Evolutionary conservation across 2,113 vertebrate genomes (phyloP).

Genomic region (Archilochus colubris): DNA sequence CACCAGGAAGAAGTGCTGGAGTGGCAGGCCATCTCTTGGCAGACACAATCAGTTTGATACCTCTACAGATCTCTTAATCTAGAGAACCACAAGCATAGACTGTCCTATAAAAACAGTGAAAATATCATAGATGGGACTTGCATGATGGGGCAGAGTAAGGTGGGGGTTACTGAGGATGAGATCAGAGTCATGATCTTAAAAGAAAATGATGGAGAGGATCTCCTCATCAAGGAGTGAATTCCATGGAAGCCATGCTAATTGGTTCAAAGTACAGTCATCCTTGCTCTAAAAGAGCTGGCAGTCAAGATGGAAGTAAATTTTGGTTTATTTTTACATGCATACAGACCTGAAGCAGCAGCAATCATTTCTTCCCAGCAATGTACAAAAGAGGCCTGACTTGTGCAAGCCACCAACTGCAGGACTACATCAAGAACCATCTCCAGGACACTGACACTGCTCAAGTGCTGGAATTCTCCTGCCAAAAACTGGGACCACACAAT

Average conservation of each 20-base stretch:
- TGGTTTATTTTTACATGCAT: background rate
- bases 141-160: background rate
- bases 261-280: background rate
- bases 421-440: background rate
- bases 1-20: background rate
- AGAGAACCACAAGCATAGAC: background rate
- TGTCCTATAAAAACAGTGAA: background rate
- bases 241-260: background rate
- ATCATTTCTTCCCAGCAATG: background rate
- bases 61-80: background rate
- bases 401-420: background rate
- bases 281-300: background rate
- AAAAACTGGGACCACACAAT: rapidly evolving
- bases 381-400: background rate
- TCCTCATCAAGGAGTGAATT: background rate
- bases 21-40: background rate
- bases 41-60: background rate
- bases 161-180: background rate
- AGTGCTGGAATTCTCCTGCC: background rate
- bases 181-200: background rate
- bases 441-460: background rate
- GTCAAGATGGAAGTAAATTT: background rate
- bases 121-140: background rate
- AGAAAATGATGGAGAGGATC: background rate
- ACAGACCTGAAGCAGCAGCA: background rate